A percentile compares a stretch with the other conserved stretches of the same genome.
Evolutionary conservation across 2,888 invertebrate genomes (phyloP).

Genomic region (Beris chalybata): DNA sequence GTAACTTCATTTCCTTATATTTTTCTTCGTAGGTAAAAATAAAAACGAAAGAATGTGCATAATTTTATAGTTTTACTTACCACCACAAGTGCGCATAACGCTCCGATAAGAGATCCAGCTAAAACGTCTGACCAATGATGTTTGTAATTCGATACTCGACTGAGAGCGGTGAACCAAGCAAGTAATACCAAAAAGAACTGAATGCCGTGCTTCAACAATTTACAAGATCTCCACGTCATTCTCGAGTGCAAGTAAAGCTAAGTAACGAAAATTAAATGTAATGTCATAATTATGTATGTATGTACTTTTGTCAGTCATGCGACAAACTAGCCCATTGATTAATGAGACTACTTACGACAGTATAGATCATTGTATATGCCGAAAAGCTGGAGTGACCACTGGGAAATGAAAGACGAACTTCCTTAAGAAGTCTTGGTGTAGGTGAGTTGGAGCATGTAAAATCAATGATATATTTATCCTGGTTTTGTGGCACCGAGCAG

Average conservation of each 20-base stretch:
- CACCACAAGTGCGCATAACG: constrained; percentile 67
- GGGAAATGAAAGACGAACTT: constrained; percentile 84
- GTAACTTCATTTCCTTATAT: too few relatives aligned
- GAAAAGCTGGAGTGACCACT: constrained; percentile 92
- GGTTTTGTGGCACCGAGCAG: constrained; percentile 62
- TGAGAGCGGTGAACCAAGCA: constrained; percentile 86
- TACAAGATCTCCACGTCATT: constrained; percentile 78
- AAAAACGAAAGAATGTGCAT: background rate
- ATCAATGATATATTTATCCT: constrained; percentile 68
- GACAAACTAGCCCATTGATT: background rate
- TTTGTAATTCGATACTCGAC: constrained; percentile 92
- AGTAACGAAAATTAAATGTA: constrained; percentile 37
- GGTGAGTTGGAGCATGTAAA: constrained; percentile 68
- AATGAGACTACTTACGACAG: constrained; percentile 69
- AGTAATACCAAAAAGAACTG: constrained; percentile 79
- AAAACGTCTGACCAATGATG: constrained; percentile 98
- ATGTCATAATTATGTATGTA: constrained; percentile 25
- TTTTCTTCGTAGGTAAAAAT: too few relatives aligned
- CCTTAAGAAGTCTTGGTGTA: constrained; percentile 64
- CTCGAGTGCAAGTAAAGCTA: constrained; percentile 87
- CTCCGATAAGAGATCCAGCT: constrained; percentile 74
- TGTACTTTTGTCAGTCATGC: background rate
- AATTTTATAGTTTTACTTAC: constrained; percentile 59
- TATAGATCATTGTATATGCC: constrained; percentile 82
- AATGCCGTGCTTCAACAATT: constrained; percentile 79